A percentile compares a stretch with the other conserved stretches of the same genome.
Evolutionary conservation across 1,140 invertebrate species (phyloP).

Genomic region (Euschistus heros): DNA sequence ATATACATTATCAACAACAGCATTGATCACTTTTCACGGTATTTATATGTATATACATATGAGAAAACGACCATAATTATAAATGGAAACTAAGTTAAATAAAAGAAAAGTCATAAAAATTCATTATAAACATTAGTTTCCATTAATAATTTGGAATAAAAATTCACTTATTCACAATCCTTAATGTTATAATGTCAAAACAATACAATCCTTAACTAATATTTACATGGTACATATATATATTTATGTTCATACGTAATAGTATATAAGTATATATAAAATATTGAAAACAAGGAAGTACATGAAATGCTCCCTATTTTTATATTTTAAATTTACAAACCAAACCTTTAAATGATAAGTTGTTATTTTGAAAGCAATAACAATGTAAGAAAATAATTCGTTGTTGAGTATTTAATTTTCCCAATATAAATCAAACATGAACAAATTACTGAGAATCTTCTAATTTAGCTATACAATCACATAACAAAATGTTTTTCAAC

Average conservation of each 20-base stretch:
- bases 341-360: not conserved
- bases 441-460: not conserved
- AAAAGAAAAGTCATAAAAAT: too few species aligned
- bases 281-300: not conserved
- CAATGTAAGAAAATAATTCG: conserved; percentile 14
- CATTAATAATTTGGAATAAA: too few species aligned
- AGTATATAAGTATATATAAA: not conserved
- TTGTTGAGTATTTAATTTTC: not conserved
- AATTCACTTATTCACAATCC: too few species aligned
- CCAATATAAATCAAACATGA: not conserved
- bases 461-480: too few species aligned
- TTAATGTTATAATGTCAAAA: too few species aligned
- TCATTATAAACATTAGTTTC: too few species aligned
- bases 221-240: not conserved
- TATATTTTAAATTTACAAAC: not conserved
- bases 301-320: not conserved
- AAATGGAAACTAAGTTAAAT: too few species aligned
- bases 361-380: not conserved
- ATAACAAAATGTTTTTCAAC: not conserved
- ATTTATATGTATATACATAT: too few species aligned
- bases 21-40: too few species aligned
- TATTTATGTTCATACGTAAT: not conserved
- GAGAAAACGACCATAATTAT: too few species aligned
- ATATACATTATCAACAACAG: too few species aligned
- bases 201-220: not conserved